Evolutionary conservation across 2,797 vertebrate genomes (phyloP), one percentile per base, ranked within the genome.

Genomic region (Gorsachius magnificus): DNA sequence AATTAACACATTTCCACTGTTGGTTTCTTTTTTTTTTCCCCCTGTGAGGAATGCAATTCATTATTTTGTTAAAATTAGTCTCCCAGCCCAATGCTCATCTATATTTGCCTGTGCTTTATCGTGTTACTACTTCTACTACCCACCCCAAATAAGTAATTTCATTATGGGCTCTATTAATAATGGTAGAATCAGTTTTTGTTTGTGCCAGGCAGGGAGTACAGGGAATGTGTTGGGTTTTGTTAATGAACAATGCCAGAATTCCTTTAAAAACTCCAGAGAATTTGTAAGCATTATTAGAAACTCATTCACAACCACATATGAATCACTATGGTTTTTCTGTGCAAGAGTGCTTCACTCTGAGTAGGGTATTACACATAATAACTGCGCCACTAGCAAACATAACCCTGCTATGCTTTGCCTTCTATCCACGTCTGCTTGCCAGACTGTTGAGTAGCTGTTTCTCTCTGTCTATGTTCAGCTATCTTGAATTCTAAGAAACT

Each of bases 211-310:
- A 78, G 46, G 70, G 63, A 83, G 35, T 71, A 51, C 25, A 26
- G 50, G 57, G 61, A 85, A 61, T 78, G 33, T 48, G 25, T 41
- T 90, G 43, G 5, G 12, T 94, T 93, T 93, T 86, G 78, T 79
- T 93, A 90, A 88, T 46, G 65, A 95, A 83, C 79, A 95, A 90
- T 79, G 35, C 43, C 65, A 93, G 77, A 91, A 93, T 93, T 93
- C 57, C 65, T 91, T 88, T 79, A 63, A 19, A 90, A 83, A 89
- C 61, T 83, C 57, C 38, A 54, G 87, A 88, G 82, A 86, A 83
- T 94, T 86, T 94, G 57, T 63, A 21, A 83, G 26, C 28, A 7
- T 71, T 96, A 79, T 90, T 90, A 93, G 66, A 88, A 94, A 69
- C 58, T 93, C 85, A 90, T 96, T 96, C 94, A 93, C 82, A 93